Evolutionary conservation across 2,888 invertebrate species (phyloP).

Genomic region (Acleris laterana): DNA sequence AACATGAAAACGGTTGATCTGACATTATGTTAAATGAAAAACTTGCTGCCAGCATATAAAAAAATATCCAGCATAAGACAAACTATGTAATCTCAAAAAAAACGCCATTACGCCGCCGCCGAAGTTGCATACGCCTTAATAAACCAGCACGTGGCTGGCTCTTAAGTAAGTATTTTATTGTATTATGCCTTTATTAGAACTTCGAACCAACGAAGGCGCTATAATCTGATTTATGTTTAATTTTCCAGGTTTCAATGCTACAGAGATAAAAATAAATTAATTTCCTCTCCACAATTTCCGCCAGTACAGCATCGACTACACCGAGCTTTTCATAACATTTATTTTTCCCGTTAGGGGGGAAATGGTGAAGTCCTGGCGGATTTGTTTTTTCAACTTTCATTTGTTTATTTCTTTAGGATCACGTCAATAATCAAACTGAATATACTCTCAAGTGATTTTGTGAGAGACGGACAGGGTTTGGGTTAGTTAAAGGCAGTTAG

Average conservation of each 20-base stretch:
- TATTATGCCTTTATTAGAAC: conserved; percentile 9
- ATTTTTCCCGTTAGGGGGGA: conserved; percentile 28
- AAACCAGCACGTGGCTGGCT: not conserved
- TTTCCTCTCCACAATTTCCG: conserved; percentile 39
- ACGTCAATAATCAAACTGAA: not conserved
- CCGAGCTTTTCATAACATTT: conserved; percentile 29
- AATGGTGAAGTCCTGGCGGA: conserved; percentile 17
- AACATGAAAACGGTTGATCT: not conserved
- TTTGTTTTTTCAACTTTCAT: conserved; percentile 13
- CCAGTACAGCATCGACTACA: conserved; percentile 31
- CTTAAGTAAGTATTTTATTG: conserved; percentile 6
- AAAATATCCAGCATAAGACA: no score
- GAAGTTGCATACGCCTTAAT: no score
- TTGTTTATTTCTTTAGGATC: conserved; percentile 16
- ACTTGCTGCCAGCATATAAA: no score
- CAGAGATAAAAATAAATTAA: conserved; percentile 37
- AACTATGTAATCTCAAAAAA: no score
- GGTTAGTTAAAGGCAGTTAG: conserved; percentile 41
- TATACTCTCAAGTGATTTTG: not conserved
- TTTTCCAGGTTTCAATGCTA: conserved; percentile 31
- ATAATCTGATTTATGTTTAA: conserved; percentile 34
- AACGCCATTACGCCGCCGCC: no score
- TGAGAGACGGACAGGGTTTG: not conserved
- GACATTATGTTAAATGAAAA: not conserved
- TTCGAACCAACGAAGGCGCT: not conserved